Conservation (phyloP, 2,113 vertebrate genomes). For the Brevimyrus niger region DNA sequence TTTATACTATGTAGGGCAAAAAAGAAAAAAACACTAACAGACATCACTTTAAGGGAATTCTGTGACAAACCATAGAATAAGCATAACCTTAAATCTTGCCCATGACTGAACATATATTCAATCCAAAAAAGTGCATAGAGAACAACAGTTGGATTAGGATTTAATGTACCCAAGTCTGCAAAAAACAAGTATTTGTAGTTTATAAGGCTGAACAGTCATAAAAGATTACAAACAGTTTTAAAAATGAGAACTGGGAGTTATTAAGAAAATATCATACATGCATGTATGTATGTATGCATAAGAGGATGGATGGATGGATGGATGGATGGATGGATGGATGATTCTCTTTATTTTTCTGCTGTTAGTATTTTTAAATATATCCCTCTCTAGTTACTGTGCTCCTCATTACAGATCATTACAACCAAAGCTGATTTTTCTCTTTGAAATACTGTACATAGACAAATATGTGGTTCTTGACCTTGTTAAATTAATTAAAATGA, state of each 20-base stretch:
- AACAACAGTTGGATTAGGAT: not conserved
- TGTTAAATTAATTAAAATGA: conserved; percentile 1
- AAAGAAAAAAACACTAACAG: not conserved
- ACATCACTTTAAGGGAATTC: not conserved
- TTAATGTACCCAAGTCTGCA: not conserved
- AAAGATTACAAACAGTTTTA: not conserved
- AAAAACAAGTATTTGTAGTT: not conserved
- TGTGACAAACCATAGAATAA: not conserved
- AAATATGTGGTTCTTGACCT: conserved; percentile 3
- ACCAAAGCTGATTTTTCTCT: not conserved
- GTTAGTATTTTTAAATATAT: not conserved
- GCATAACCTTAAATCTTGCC: not conserved
- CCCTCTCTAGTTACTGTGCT: conserved; percentile 6
- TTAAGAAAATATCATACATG: not conserved
- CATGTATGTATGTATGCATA: not conserved
- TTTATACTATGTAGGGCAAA: not conserved
- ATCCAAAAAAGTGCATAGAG: not conserved
- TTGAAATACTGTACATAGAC: not conserved
- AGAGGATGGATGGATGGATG: not conserved
- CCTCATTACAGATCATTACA: not conserved
- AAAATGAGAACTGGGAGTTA: not conserved
- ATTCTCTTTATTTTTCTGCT: conserved; percentile 1
- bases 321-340: not conserved
- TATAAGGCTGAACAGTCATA: not conserved
- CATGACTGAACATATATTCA: not conserved